phyloP scores from a whole-genome alignment of 2,888 invertebrate genomes.

The Syrphus vitripennis region DNA sequence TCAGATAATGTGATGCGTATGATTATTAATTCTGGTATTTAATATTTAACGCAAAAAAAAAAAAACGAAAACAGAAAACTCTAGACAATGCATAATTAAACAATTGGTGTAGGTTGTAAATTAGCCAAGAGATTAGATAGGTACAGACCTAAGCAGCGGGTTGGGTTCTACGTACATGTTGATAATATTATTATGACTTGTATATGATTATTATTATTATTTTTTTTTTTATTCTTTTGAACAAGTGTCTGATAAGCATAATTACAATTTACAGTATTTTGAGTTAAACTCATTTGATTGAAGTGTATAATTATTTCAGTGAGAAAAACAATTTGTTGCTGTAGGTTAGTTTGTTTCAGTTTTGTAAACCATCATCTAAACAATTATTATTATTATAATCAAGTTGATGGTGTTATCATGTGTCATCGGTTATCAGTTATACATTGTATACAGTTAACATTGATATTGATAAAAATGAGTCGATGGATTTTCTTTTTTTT shows the following conservation, averaged over 20 bases:
- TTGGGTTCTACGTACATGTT: background rate
- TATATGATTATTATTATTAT: too few relatives aligned
- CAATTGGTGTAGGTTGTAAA: conserved; percentile 9
- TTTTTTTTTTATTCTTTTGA: background rate
- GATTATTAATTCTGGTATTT: background rate
- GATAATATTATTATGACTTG: background rate
- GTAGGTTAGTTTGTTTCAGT: conserved; percentile 10
- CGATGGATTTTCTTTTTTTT: background rate
- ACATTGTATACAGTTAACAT: background rate
- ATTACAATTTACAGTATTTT: background rate
- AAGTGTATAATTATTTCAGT: background rate
- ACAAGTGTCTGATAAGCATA: background rate
- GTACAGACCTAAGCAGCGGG: background rate
- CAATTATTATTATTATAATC: background rate
- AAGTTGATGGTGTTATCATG: background rate
- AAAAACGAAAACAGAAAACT: background rate
- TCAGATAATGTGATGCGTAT: background rate
- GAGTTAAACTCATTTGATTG: background rate
- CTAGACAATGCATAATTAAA: conserved; percentile 1
- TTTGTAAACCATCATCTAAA: background rate
- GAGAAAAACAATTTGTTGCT: background rate
- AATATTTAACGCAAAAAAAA: background rate
- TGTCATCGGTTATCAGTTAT: background rate
- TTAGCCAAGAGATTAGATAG: conserved; percentile 17
- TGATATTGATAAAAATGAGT: background rate